phyloP scores from a whole-genome alignment of 2,113 vertebrate species.

The Cololabis saira region DNA sequence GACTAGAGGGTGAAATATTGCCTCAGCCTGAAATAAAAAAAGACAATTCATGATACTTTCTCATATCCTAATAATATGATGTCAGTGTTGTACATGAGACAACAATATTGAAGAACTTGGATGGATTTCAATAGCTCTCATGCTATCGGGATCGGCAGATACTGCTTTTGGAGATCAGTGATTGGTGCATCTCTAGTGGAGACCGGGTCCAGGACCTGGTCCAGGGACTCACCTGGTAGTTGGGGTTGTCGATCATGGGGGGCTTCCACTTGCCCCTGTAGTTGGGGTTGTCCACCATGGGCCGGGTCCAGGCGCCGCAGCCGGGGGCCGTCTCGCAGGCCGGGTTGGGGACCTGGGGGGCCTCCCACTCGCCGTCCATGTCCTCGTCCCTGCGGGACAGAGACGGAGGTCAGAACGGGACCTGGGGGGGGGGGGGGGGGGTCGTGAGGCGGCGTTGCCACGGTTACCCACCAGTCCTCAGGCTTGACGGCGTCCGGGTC shows the following conservation, averaged over 20 bases:
- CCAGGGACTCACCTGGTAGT: slow-evolving; percentile 92
- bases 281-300: slow-evolving; percentile 93
- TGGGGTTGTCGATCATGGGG: slow-evolving; percentile 97
- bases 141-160: too few relatives aligned
- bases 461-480: slow-evolving; percentile 83
- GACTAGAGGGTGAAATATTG: too few relatives aligned
- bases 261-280: slow-evolving; percentile 99
- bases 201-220: too few relatives aligned
- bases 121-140: too few relatives aligned
- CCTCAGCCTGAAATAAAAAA: too few relatives aligned
- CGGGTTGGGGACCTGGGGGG: slow-evolving; percentile 94
- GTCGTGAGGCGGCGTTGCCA: background rate
- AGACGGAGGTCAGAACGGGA: background rate
- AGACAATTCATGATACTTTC: too few relatives aligned
- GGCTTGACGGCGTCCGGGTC: slow-evolving; percentile 96
- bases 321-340: slow-evolving; percentile 93
- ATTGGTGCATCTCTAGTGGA: too few relatives aligned
- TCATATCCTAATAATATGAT: too few relatives aligned
- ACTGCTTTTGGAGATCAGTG: too few relatives aligned
- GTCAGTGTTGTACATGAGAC: too few relatives aligned
- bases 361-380: slow-evolving; percentile 99
- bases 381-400: slow-evolving; percentile 90
- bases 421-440: background rate
- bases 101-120: too few relatives aligned
- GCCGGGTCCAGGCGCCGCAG: slow-evolving; percentile 92